Conservation (phyloP, 2,797 vertebrate genomes). For the Otolemur crassicaudatus region DNA sequence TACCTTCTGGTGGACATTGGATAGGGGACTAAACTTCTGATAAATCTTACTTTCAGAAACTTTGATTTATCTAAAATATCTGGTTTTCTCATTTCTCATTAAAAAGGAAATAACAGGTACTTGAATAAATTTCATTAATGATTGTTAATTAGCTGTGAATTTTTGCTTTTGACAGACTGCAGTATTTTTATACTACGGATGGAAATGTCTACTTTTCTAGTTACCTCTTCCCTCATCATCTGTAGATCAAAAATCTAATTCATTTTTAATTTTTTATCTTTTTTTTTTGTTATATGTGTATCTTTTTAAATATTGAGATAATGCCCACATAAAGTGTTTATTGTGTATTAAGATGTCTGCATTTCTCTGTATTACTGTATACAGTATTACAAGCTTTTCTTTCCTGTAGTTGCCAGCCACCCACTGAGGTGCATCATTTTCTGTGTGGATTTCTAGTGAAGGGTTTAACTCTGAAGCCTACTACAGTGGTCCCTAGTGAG, state of each 20-base stretch:
- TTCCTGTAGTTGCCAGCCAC: not conserved
- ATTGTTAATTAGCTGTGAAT: not conserved
- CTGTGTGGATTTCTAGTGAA: not conserved
- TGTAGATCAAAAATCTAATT: not conserved
- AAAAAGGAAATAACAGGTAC: not conserved
- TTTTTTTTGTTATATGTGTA: not conserved
- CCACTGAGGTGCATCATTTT: not conserved
- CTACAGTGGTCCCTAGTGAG: constrained; percentile 29
- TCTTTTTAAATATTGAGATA: not conserved
- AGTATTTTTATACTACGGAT: not conserved
- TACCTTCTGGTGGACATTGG: not conserved
- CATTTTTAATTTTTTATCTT: not conserved
- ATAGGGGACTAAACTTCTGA: not conserved
- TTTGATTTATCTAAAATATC: not conserved
- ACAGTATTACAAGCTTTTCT: not conserved
- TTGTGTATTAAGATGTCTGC: not conserved
- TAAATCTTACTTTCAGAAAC: not conserved
- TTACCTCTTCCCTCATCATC: not conserved
- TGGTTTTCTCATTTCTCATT: not conserved
- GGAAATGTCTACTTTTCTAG: not conserved
- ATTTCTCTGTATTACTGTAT: not conserved
- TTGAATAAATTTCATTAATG: constrained; percentile 43
- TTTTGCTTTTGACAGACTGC: constrained; percentile 33
- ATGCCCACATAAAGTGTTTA: not conserved
- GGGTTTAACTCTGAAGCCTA: not conserved